phyloP scores from a whole-genome alignment of 2,113 vertebrate genomes.

The Polyodon spathula region DNA sequence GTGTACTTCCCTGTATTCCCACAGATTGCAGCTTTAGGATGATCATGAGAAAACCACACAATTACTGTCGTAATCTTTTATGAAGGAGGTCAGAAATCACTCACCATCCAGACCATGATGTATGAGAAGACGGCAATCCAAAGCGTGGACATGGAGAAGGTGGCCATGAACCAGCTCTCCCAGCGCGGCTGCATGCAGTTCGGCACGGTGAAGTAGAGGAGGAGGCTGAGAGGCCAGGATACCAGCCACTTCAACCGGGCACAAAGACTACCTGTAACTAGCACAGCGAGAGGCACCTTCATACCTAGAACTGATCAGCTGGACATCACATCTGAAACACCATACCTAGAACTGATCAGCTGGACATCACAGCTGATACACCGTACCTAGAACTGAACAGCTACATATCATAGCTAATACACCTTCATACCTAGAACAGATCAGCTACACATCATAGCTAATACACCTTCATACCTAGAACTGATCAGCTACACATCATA shows the following conservation, averaged over 20 bases:
- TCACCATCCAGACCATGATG: conserved; percentile 75
- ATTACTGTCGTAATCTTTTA: not conserved
- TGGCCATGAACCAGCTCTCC: conserved; percentile 69
- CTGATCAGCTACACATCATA: too few relatives aligned
- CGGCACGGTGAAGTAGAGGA: conserved; percentile 64
- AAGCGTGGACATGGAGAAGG: conserved; percentile 58
- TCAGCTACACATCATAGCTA: too few relatives aligned
- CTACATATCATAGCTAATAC: not conserved
- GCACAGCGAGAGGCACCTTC: not conserved
- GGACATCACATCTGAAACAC: too few relatives aligned
- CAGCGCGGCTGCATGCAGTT: conserved; percentile 60
- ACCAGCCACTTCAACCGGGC: conserved; percentile 56
- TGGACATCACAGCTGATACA: too few relatives aligned
- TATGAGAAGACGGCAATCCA: conserved; percentile 72
- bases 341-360: too few relatives aligned
- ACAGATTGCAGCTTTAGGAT: too few relatives aligned
- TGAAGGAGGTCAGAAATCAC: not conserved
- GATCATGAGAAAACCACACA: too few relatives aligned
- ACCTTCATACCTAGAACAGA: not conserved
- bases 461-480: too few relatives aligned
- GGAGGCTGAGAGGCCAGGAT: conserved; percentile 58
- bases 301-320: too few relatives aligned
- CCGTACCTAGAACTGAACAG: too few relatives aligned
- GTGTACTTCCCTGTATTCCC: too few relatives aligned
- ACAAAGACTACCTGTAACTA: conserved; percentile 43